These are phyloP conservation scores for Artemia sinica DNA, from an alignment of 2,888 invertebrate genomes.

Conservation along the genomic window DNA sequence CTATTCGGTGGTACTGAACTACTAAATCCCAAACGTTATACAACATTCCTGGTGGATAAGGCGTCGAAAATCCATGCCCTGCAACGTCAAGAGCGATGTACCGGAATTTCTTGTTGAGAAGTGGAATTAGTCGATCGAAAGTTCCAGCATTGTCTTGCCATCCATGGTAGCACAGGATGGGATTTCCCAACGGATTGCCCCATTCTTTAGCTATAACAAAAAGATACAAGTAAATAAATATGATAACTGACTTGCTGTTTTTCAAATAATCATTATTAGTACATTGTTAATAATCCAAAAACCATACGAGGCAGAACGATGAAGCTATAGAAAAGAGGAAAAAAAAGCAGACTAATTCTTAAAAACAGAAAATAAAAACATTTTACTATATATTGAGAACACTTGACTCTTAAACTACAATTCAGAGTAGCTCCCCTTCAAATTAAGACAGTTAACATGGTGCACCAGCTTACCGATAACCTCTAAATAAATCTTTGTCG, in stretches of 20 bases:
- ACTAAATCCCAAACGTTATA: constrained; percentile 20
- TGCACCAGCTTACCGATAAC: no score
- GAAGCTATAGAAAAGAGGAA: no score
- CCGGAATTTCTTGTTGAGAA: constrained; percentile 19
- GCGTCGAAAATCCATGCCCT: constrained; percentile 24
- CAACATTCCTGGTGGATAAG: constrained; percentile 21
- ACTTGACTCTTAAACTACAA: no score
- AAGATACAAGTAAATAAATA: not conserved
- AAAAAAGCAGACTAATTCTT: no score
- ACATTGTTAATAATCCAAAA: no score
- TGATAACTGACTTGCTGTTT: not conserved
- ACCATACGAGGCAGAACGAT: no score
- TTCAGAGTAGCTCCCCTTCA: no score
- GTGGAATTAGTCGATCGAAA: constrained; percentile 22
- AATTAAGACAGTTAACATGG: no score
- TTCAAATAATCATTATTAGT: no score
- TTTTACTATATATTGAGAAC: no score
- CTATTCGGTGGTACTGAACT: constrained; percentile 16
- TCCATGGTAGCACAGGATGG: constrained; percentile 23
- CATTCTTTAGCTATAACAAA: constrained; percentile 19
- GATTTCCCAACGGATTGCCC: constrained; percentile 16
- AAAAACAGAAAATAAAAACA: no score
- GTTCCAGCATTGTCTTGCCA: constrained; percentile 24
- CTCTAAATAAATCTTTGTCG: no score
- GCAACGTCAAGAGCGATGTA: constrained; percentile 23